Conservation (phyloP, 2,888 invertebrate species). For the Stenotaenia linearis region DNA sequence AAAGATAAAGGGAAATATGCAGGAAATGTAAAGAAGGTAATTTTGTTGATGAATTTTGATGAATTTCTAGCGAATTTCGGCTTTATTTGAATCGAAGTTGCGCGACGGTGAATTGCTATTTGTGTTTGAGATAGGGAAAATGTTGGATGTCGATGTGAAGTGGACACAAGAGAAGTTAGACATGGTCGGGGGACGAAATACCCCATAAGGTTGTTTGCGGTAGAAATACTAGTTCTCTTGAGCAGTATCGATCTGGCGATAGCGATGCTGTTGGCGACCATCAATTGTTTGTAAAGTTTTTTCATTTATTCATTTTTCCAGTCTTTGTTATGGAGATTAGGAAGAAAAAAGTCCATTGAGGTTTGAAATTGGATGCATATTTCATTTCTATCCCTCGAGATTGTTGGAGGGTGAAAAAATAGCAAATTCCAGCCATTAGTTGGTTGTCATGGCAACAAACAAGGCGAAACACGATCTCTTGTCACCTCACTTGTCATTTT, state of each 20-base stretch:
- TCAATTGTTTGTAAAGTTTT: background rate
- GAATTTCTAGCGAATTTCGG: too few relatives aligned
- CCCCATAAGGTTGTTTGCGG: background rate
- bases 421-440: conserved; percentile 7
- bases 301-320: background rate
- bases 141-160: background rate
- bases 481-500: conserved; percentile 19
- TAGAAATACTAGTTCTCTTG: background rate
- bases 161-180: background rate
- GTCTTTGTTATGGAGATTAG: background rate
- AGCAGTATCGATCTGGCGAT: background rate
- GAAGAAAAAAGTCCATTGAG: background rate
- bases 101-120: too few relatives aligned
- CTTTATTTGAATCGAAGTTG: too few relatives aligned
- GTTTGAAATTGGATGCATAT: background rate
- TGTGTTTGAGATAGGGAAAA: too few relatives aligned
- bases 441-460: conserved; percentile 11
- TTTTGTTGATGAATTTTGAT: too few relatives aligned
- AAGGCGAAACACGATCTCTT: conserved; percentile 17
- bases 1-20: too few relatives aligned
- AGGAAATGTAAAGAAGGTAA: too few relatives aligned
- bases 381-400: background rate
- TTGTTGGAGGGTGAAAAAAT: background rate
- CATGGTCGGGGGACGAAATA: background rate
- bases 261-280: background rate